A percentile compares a stretch with the other conserved stretches of the same genome.
phyloP scores from a whole-genome alignment of 2,113 vertebrate genomes.

The Aldabrachelys gigantea region DNA sequence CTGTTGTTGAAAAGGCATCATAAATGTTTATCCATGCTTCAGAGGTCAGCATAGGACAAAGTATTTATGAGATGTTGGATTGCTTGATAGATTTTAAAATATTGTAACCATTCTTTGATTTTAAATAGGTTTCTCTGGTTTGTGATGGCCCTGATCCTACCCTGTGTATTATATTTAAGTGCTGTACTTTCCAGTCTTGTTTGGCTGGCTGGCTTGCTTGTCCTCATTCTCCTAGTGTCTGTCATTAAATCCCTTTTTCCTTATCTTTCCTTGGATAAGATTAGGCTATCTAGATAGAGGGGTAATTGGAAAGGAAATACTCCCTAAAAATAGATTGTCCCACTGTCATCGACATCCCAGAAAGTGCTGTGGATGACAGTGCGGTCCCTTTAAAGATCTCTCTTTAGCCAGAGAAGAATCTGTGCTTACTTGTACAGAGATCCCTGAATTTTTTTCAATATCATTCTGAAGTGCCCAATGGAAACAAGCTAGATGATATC shows the following conservation, averaged over 20 bases:
- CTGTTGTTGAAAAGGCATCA: not conserved
- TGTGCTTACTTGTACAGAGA: not conserved
- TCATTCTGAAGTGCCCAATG: not conserved
- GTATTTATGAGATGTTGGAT: not conserved
- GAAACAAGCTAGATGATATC: not conserved
- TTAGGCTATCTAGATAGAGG: not conserved
- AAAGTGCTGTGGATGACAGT: not conserved
- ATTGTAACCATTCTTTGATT: not conserved
- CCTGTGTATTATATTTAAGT: not conserved
- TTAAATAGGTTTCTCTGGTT: not conserved
- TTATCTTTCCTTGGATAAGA: not conserved
- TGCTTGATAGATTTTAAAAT: not conserved
- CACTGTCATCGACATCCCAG: not conserved
- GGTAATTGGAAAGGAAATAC: not conserved
- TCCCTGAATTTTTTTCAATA: not conserved
- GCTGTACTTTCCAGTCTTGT: not conserved
- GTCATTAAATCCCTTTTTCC: not conserved
- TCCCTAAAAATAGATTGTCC: not conserved
- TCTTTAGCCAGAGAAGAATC: not conserved
- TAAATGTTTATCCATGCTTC: not conserved
- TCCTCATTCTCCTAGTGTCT: not conserved
- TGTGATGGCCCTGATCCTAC: not conserved
- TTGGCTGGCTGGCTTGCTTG: not conserved
- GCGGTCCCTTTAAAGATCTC: not conserved
- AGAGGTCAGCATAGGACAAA: not conserved